Percentiles rank a stretch among this genome's conserved stretches.
phyloP scores from a whole-genome alignment of 1,140 invertebrate species.

The Plectus sambesii region DNA sequence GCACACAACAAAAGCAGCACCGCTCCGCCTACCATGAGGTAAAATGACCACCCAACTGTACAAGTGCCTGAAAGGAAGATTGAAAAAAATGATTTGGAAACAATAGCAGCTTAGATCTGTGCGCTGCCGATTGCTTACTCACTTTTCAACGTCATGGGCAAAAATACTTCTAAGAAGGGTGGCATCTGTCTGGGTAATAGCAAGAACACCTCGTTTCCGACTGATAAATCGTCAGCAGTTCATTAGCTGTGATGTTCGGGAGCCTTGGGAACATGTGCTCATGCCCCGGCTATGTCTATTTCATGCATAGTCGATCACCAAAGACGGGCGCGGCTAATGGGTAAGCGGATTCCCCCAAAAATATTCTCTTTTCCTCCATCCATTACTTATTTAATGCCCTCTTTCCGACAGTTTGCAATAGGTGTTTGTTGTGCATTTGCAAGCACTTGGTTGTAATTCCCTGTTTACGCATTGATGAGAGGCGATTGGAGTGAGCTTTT shows the following conservation, averaged over 20 bases:
- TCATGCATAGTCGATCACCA: too few relatives aligned
- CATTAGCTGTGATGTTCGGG: background rate
- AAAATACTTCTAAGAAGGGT: too few relatives aligned
- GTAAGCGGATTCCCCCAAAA: too few relatives aligned
- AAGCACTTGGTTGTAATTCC: conserved; percentile 12
- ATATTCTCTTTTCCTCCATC: background rate
- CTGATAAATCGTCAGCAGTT: background rate
- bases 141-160: too few relatives aligned
- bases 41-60: background rate
- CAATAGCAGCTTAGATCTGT: background rate
- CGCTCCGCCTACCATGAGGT: background rate
- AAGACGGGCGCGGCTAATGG: too few relatives aligned
- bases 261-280: too few relatives aligned
- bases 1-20: background rate
- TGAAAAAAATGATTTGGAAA: background rate
- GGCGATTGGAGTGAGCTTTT: background rate
- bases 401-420: background rate
- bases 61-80: background rate
- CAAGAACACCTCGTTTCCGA: conserved; percentile 39
- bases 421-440: conserved; percentile 7
- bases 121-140: too few relatives aligned
- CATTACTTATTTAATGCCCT: background rate
- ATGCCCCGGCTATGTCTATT: too few relatives aligned
- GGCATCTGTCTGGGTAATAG: too few relatives aligned
- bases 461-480: background rate